These are phyloP conservation scores for Drosophila paranaensis DNA, from an alignment of 2,888 invertebrate species.

Conservation along the genomic window DNA sequence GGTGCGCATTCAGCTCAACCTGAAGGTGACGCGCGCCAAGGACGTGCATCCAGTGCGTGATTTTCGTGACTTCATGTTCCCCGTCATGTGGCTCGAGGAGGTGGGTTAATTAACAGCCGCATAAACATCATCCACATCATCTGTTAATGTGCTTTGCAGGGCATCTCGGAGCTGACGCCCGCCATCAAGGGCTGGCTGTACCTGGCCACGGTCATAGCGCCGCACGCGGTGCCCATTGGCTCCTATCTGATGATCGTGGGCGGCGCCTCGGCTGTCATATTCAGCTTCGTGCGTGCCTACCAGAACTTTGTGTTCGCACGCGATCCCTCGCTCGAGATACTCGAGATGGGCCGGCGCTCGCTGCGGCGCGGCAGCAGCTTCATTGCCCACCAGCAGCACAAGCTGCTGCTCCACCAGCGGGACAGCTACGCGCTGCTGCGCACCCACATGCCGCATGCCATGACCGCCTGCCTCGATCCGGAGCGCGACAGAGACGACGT, in stretches of 20 bases:
- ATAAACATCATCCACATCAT: background rate
- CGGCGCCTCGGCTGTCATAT: constrained; percentile 88
- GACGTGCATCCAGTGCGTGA: constrained; percentile 90
- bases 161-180: constrained; percentile 91
- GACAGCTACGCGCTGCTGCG: constrained; percentile 83
- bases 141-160: constrained; percentile 85
- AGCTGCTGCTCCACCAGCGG: constrained; percentile 72
- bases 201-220: constrained; percentile 91
- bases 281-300: constrained; percentile 90
- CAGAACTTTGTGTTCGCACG: constrained; percentile 90
- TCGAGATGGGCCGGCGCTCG: constrained; percentile 91
- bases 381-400: constrained; percentile 84
- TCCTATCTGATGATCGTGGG: constrained; percentile 90
- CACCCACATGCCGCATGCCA: constrained; percentile 63
- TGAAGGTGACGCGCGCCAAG: constrained; percentile 91
- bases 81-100: constrained; percentile 96
- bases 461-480: constrained; percentile 60
- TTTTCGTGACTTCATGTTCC: constrained; percentile 92
- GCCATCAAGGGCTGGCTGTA: constrained; percentile 93
- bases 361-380: constrained; percentile 87
- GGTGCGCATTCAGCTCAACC: constrained; percentile 92
- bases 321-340: constrained; percentile 89
- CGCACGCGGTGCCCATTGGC: constrained; percentile 89
- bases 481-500: constrained; percentile 69
- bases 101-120: constrained; percentile 86